A percentile compares a stretch with the other conserved stretches of the same genome.
phyloP scores from a whole-genome alignment of 2,797 vertebrate species.

The Acanthornis magna region DNA sequence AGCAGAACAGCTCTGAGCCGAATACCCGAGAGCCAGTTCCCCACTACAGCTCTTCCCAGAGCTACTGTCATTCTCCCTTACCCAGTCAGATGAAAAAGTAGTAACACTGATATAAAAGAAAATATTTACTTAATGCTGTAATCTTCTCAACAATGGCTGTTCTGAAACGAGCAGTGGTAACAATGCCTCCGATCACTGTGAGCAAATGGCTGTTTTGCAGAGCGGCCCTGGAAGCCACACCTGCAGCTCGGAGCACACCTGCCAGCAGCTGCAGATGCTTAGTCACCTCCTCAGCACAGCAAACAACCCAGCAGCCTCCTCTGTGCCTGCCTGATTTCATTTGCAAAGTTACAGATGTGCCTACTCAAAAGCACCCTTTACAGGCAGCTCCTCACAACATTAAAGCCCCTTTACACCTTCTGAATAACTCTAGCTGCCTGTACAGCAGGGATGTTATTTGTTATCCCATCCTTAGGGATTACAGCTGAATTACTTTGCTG shows the following conservation, averaged over 20 bases:
- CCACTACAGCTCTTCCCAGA: background rate
- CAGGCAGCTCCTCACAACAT: background rate
- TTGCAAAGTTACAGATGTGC: constrained; percentile 13
- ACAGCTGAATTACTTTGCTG: constrained; percentile 11
- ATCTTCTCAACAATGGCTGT: background rate
- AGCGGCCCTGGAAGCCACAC: background rate
- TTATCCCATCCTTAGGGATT: constrained; percentile 37
- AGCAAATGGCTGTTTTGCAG: background rate
- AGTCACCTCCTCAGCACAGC: background rate
- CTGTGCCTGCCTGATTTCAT: background rate
- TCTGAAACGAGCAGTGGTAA: background rate
- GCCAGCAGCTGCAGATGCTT: background rate
- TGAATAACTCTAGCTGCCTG: constrained; percentile 28
- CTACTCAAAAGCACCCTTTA: background rate
- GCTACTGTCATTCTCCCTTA: background rate
- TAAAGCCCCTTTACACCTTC: constrained; percentile 39
- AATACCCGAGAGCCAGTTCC: background rate
- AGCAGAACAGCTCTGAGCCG: background rate
- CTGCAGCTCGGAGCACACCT: constrained; percentile 10
- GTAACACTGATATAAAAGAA: background rate
- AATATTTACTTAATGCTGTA: background rate
- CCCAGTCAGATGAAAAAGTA: background rate
- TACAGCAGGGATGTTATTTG: constrained; percentile 29
- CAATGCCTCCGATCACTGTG: background rate
- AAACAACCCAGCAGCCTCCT: background rate